A percentile compares a stretch with the other conserved stretches of the same genome.
These are phyloP conservation scores for Myzus persicae DNA, from an alignment of 1,140 invertebrate genomes.

Conservation along the genomic window DNA sequence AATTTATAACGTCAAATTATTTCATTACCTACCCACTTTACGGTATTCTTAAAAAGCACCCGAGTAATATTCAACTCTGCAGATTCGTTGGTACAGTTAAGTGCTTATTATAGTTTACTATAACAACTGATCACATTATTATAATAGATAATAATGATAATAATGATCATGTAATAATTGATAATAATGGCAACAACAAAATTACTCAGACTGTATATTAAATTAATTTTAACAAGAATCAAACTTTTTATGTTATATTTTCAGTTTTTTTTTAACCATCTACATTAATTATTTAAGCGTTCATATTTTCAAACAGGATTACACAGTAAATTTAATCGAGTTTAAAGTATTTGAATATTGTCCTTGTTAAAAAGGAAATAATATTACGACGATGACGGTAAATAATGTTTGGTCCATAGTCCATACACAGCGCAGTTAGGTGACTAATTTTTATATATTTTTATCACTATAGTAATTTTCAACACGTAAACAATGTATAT, in stretches of 20 bases:
- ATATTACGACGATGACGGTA: background rate
- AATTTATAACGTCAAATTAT: background rate
- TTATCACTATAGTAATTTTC: background rate
- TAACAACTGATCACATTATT: no score
- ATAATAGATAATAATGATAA: no score
- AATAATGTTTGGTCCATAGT: background rate
- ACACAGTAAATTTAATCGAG: background rate
- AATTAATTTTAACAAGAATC: background rate
- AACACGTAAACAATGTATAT: background rate
- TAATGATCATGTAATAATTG: no score
- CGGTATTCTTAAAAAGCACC: background rate
- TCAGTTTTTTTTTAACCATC: background rate
- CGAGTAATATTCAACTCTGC: no score
- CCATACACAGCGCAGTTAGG: no score
- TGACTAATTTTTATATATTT: background rate
- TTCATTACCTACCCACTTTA: background rate
- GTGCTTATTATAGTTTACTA: background rate
- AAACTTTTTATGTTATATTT: background rate
- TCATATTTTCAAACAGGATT: background rate
- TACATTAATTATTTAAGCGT: background rate
- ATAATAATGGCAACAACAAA: background rate
- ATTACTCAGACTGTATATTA: background rate
- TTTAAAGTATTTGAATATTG: background rate
- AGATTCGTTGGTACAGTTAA: background rate
- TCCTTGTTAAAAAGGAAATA: background rate